Conservation (phyloP, 2,113 vertebrate genomes). For the Petromus typicus region DNA sequence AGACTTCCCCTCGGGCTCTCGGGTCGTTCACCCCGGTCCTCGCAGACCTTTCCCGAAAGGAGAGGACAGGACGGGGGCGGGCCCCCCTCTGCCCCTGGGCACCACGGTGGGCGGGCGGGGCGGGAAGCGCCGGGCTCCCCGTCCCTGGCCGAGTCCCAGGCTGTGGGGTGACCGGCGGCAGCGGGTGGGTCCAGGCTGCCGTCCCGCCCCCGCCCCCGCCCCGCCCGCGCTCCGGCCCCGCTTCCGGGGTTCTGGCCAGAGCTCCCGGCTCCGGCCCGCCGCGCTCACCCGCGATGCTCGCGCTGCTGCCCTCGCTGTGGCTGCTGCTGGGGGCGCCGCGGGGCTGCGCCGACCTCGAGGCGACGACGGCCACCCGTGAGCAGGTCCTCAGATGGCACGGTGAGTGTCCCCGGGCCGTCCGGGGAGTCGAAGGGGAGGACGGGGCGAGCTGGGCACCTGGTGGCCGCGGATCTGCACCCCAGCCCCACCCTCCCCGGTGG, state of each 20-base stretch:
- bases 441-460: too few relatives aligned
- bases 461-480: too few relatives aligned
- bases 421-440: not conserved
- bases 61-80: not conserved
- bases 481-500: too few relatives aligned
- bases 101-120: not conserved
- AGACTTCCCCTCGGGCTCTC: conserved; percentile 38
- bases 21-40: not conserved
- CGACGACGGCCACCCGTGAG: not conserved
- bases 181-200: too few relatives aligned
- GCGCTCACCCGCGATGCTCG: conserved; percentile 73
- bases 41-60: not conserved
- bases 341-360: not conserved
- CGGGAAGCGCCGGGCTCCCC: too few relatives aligned
- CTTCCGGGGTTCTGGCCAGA: too few relatives aligned
- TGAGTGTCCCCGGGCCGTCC: conserved; percentile 61
- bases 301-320: not conserved
- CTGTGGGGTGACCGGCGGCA: too few relatives aligned
- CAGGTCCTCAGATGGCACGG: conserved; percentile 49
- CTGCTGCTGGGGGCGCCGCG: not conserved
- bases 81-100: conserved; percentile 41
- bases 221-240: fast-evolving
- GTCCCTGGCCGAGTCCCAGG: too few relatives aligned
- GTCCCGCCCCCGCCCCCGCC: not conserved
- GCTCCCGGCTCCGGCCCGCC: not conserved